Evolutionary conservation across 2,113 vertebrate genomes (phyloP).

Genomic region (Promerops cafer): DNA sequence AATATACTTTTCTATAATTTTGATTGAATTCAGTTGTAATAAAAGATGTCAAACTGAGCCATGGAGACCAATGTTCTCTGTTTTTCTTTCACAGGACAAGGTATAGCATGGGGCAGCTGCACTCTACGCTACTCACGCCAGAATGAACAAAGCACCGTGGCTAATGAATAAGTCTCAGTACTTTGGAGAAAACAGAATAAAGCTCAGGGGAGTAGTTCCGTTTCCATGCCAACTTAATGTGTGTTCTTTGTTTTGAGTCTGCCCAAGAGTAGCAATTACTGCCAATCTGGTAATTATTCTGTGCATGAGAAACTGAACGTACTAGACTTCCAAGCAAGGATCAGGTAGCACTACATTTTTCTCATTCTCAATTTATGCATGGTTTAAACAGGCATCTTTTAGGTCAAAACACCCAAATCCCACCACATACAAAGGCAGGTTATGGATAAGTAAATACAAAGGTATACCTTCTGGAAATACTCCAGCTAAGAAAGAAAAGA

Average conservation of each 20-base stretch:
- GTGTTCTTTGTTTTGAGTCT: neutral
- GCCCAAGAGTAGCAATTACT: slow-evolving; percentile 10
- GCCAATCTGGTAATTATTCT: slow-evolving; percentile 12
- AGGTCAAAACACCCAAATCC: neutral
- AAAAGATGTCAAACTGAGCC: neutral
- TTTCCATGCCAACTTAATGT: slow-evolving; percentile 26
- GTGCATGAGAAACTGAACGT: neutral
- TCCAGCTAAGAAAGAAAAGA: neutral
- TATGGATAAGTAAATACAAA: neutral
- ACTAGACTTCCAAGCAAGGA: neutral
- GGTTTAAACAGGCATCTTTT: neutral
- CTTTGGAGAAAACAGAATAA: neutral
- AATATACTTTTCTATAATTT: neutral
- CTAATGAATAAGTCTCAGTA: neutral
- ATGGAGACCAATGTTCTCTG: neutral
- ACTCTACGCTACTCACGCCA: neutral
- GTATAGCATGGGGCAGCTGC: neutral
- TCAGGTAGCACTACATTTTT: neutral
- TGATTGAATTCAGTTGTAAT: neutral
- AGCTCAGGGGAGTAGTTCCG: neutral
- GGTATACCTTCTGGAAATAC: neutral
- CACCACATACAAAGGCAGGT: neutral
- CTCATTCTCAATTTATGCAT: neutral
- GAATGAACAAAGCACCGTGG: neutral
- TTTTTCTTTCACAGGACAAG: neutral